These are phyloP conservation scores for Epirrhoe alternata DNA, from an alignment of 2,888 invertebrate species.

Conservation along the genomic window DNA sequence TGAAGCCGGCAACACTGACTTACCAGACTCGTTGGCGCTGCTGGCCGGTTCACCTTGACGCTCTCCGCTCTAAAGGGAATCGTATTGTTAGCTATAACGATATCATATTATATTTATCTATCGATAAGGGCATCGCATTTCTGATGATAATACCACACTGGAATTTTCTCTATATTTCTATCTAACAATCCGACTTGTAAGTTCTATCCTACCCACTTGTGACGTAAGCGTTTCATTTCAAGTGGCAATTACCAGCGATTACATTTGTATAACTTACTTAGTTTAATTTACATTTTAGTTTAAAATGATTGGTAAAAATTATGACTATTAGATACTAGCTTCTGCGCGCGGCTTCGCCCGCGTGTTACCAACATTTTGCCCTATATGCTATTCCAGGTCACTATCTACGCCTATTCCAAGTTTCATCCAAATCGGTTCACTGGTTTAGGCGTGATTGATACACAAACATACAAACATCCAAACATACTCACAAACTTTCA, in stretches of 20 bases:
- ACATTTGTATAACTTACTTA: too few species aligned
- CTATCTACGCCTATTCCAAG: too few species aligned
- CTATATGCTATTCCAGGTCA: too few species aligned
- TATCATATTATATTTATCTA: conserved; percentile 23
- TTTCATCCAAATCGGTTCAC: too few species aligned
- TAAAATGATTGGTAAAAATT: too few species aligned
- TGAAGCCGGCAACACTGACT: conserved; percentile 26
- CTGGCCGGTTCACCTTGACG: conserved; percentile 75
- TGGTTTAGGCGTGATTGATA: too few species aligned
- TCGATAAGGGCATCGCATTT: conserved; percentile 32
- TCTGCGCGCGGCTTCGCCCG: too few species aligned
- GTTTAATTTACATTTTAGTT: too few species aligned
- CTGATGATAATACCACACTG: conserved; percentile 23
- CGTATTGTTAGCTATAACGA: conserved; percentile 39
- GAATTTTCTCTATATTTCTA: conserved; percentile 25
- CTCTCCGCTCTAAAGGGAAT: conserved; percentile 56
- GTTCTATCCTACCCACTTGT: background rate
- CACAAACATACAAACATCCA: too few species aligned
- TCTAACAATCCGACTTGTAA: background rate
- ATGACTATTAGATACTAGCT: too few species aligned
- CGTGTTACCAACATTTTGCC: too few species aligned
- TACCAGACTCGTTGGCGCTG: conserved; percentile 74
- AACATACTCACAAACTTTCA: too few species aligned
- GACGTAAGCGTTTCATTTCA: background rate
- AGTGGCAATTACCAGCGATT: background rate